Percentiles rank a stretch among this genome's conserved stretches.
phyloP scores from a whole-genome alignment of 2,113 vertebrate genomes.

The Capreolus pygargus region DNA sequence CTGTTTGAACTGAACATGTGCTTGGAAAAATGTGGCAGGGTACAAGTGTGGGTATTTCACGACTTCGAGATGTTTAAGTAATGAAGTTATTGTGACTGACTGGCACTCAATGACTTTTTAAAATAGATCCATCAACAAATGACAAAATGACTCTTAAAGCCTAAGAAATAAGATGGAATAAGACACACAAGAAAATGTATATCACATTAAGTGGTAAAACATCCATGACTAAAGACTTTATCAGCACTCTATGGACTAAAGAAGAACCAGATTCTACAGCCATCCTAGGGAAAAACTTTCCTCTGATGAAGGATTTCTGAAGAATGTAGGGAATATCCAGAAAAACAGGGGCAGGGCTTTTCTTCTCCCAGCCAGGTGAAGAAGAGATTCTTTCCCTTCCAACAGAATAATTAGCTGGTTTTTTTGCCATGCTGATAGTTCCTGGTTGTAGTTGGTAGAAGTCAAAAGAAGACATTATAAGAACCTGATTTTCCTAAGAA shows the following conservation, averaged over 20 bases:
- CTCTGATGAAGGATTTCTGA: neutral
- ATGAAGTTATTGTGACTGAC: neutral
- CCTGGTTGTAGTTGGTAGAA: neutral
- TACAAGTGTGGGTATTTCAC: neutral
- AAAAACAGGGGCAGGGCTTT: neutral
- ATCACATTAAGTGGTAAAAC: neutral
- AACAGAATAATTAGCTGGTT: neutral
- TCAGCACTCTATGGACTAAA: neutral
- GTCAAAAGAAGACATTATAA: neutral
- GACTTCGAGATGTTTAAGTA: slow-evolving; percentile 13
- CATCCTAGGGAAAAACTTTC: neutral
- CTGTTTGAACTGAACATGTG: neutral
- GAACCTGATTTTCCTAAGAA: neutral
- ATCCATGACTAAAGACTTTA: neutral
- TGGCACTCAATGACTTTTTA: neutral
- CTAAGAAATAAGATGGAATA: neutral
- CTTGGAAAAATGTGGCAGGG: neutral
- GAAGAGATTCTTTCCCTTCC: neutral
- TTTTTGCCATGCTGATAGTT: neutral
- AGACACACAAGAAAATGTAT: neutral
- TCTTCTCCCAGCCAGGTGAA: neutral
- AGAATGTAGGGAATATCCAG: neutral
- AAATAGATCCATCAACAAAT: neutral
- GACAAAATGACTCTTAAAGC: neutral
- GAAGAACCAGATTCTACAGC: neutral